Base-by-base conservation (phyloP, 2,888 invertebrate genomes). In the Papilio protenor region DNA sequence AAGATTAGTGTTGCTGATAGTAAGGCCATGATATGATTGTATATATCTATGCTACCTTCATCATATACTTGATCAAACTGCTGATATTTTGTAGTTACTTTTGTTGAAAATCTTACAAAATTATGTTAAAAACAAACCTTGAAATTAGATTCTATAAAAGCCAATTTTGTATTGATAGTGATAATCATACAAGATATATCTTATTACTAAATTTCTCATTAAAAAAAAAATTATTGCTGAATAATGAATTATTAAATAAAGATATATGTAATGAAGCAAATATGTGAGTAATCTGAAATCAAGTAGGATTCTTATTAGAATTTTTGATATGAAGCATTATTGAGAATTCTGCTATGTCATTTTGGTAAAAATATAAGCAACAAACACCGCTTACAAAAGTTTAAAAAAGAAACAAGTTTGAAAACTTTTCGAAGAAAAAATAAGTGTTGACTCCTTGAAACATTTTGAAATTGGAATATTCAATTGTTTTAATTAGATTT, bases 1-100 rank as follows among this genome's bases (percentile, higher is more conserved):
- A 66, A 66, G 66, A 66, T 66, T 66, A 66, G 6, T 66, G 33
- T 66, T 40, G 40, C 66, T n/a, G 66, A 66, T 66, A 40, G 11
- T 40, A 40, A 18, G 33, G 40, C 18, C n/a, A 40, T 66, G 33
- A 33, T 33, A 33, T 33, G 33, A 33, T 33, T 33, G 33, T 33
- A 33, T 33, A 33, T 33, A 33, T 33, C 33, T 33, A 33, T 2
- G 33, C 33, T 5, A 33, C 33, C 33, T 33, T 33, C 33, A 33
- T 33, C 2, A 27, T 27, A 27, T 3, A 33, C 33, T 33, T 33
- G 33, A 33, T 33, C 33, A 33, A 33, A 33, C 33, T 33, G 33
- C 33, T 4, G 33, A 33, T 33, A 33, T 33, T 3, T 33, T 5
- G 33, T 33, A 33, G 33, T 33, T 33, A 33, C 33, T 33, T 5